A percentile compares a stretch with the other conserved stretches of the same genome.
Conservation (phyloP, 2,113 vertebrate genomes). For the Puntigrus tetrazona region DNA sequence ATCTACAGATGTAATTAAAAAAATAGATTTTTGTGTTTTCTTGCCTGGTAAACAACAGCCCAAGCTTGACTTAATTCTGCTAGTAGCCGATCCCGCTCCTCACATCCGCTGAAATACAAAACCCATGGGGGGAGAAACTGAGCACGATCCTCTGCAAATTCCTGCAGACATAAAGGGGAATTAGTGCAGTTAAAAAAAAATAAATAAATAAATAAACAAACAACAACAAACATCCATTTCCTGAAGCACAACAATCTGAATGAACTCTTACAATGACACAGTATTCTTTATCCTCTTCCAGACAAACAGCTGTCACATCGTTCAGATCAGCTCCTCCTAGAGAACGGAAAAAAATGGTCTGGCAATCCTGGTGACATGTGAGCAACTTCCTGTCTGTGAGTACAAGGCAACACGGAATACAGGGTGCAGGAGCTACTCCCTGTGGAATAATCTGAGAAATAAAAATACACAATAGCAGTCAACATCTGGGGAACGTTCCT, state of each 20-base stretch:
- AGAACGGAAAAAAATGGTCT: conserved; percentile 95
- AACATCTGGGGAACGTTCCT: conserved; percentile 1
- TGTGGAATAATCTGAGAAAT: conserved; percentile 86
- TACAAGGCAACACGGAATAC: conserved; percentile 93
- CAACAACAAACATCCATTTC: not conserved
- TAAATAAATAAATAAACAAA: not conserved
- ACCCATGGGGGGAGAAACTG: conserved; percentile 89
- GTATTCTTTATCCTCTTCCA: conserved; percentile 83
- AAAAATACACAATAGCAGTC: not conserved
- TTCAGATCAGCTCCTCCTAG: conserved; percentile 80
- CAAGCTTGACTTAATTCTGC: conserved; percentile 74
- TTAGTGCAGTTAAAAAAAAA: not conserved
- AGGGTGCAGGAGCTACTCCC: conserved; percentile 82
- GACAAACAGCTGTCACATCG: conserved; percentile 74
- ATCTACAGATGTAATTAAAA: no score
- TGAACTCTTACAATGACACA: conserved; percentile 84
- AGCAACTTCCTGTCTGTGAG: conserved; percentile 83
- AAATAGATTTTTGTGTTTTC: not conserved
- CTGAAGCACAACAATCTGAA: not conserved
- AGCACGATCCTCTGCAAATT: conserved; percentile 84
- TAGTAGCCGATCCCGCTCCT: conserved; percentile 88
- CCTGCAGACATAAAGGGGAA: conserved; percentile 68
- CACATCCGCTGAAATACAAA: conserved; percentile 89
- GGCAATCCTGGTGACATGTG: conserved; percentile 95
- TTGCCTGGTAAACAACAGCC: conserved; percentile 88